phyloP scores from a whole-genome alignment of 2,113 vertebrate genomes.

The Daboia siamensis region DNA sequence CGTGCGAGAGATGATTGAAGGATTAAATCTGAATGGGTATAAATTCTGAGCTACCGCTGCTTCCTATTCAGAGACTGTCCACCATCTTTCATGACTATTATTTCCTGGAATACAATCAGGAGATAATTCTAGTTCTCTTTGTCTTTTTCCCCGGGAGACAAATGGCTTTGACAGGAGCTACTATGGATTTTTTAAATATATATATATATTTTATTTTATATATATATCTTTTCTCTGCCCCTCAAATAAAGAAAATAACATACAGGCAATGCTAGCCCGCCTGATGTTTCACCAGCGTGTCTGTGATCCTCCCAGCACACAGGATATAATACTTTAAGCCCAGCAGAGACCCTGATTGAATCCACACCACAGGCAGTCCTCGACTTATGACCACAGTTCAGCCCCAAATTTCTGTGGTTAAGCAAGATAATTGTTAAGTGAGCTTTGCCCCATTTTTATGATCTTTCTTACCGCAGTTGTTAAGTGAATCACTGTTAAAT shows the following conservation, averaged over 20 bases:
- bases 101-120: neutral
- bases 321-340: neutral
- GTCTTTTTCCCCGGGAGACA: neutral
- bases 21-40: neutral
- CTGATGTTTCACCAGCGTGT: neutral
- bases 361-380: neutral
- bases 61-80: neutral
- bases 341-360: neutral
- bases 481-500: too few species aligned
- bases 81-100: neutral
- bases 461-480: too few species aligned
- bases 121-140: neutral
- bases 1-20: neutral
- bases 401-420: too few species aligned
- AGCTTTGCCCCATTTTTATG: too few species aligned
- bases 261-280: neutral
- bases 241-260: neutral
- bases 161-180: neutral
- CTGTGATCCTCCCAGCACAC: neutral
- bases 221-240: neutral
- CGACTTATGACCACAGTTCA: too few species aligned
- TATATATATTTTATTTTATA: too few species aligned
- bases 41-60: neutral
- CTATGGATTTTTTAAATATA: neutral
- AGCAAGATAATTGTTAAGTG: too few species aligned